Evolutionary conservation across 2,888 invertebrate species (phyloP).

Genomic region (Spialia ferax): DNA sequence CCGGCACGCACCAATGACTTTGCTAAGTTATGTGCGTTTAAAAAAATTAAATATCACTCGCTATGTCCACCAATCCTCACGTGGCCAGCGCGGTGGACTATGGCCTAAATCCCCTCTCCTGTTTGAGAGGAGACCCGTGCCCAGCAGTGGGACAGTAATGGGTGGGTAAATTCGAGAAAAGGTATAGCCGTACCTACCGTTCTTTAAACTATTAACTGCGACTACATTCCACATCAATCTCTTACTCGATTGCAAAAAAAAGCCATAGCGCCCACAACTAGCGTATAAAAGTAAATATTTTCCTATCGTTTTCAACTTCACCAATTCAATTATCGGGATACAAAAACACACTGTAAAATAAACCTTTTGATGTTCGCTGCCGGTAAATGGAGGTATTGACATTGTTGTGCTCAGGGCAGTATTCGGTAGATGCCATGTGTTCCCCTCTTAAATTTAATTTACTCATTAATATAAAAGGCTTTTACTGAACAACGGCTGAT

Average conservation of each 20-base stretch:
- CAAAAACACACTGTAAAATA: constrained; percentile 68
- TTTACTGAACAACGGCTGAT: constrained; percentile 29
- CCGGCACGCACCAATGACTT: no score
- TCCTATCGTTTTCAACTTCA: constrained; percentile 58
- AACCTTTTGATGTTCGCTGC: constrained; percentile 65
- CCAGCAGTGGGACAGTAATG: no score
- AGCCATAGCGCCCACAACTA: constrained; percentile 21
- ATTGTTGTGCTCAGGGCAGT: constrained; percentile 44
- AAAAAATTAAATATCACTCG: no score
- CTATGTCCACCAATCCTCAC: no score
- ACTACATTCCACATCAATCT: background rate
- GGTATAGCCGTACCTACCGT: no score
- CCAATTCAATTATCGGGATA: constrained; percentile 73
- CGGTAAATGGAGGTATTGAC: constrained; percentile 63
- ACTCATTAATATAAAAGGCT: constrained; percentile 46
- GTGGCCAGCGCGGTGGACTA: no score
- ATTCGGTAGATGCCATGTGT: constrained; percentile 32
- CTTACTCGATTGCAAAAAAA: constrained; percentile 4
- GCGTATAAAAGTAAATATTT: constrained; percentile 33
- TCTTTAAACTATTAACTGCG: no score
- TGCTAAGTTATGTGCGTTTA: no score
- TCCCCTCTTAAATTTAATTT: constrained; percentile 43
- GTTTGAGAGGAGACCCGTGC: no score
- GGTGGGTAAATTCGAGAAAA: no score
- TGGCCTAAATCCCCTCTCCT: no score